A percentile compares a stretch with the other conserved stretches of the same genome.
phyloP scores from a whole-genome alignment of 2,113 vertebrate species.

The Chaenogobius annularis region DNA sequence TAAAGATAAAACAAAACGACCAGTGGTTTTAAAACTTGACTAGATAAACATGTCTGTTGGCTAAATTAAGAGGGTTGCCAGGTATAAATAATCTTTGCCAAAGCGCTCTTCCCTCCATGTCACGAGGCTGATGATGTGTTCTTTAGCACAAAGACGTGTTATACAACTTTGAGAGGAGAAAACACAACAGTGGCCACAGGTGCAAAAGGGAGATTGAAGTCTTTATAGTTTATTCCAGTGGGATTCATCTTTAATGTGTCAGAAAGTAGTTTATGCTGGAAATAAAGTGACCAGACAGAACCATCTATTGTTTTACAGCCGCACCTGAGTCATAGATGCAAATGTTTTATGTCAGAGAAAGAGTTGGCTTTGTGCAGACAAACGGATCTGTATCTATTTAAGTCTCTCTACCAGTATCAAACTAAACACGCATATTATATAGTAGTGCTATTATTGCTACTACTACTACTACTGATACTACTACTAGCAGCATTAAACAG shows the following conservation, averaged over 20 bases:
- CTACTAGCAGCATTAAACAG: not conserved
- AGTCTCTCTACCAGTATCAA: too few species aligned
- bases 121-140: not conserved
- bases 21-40: not conserved
- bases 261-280: constrained; percentile 30
- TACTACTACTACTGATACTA: too few species aligned
- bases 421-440: too few species aligned
- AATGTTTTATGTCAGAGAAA: constrained; percentile 12
- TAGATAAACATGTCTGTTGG: not conserved
- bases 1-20: not conserved
- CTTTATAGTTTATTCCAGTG: constrained; percentile 9
- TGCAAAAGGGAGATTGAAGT: constrained; percentile 11
- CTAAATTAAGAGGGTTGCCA: not conserved
- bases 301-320: constrained; percentile 15
- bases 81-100: not conserved
- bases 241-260: constrained; percentile 20
- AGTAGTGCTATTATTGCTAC: too few species aligned
- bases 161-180: constrained; percentile 15
- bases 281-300: constrained; percentile 26
- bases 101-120: not conserved
- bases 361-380: not conserved
- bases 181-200: constrained; percentile 12
- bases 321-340: constrained; percentile 26
- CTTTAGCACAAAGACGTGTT: not conserved
- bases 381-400: not conserved